These are phyloP conservation scores for Nomada fabriciana DNA, from an alignment of 2,888 invertebrate species.

Conservation along the genomic window DNA sequence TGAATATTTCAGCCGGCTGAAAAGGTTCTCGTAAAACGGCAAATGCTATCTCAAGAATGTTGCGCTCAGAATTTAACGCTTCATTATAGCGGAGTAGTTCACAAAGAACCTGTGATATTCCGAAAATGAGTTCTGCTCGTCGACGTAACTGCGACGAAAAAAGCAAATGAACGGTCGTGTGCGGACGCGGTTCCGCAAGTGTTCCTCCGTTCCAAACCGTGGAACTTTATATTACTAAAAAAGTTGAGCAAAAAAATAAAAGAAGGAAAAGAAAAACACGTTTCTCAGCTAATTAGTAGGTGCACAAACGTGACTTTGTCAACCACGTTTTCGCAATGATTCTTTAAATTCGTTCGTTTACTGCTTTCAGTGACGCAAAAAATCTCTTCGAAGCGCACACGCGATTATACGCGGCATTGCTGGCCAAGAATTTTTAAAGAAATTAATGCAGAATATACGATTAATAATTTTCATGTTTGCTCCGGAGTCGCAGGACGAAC, in stretches of 20 bases:
- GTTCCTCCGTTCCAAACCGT: slow-evolving; percentile 10
- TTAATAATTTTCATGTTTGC: neutral
- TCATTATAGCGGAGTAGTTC: slow-evolving; percentile 2
- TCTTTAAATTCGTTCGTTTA: slow-evolving; percentile 45
- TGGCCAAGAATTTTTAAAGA: slow-evolving; percentile 1
- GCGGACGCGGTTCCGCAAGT: slow-evolving; percentile 20
- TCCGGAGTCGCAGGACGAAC: neutral
- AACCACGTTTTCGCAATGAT: slow-evolving; percentile 28
- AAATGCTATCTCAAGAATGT: neutral
- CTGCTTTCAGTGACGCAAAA: neutral
- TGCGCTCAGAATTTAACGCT: neutral
- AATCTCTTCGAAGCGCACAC: neutral
- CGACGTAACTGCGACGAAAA: neutral
- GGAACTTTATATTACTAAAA: slow-evolving; percentile 34
- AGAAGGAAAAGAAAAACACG: neutral
- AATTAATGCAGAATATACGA: neutral
- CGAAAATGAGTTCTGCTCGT: slow-evolving; percentile 14
- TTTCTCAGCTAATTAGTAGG: slow-evolving; percentile 33
- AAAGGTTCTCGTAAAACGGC: neutral
- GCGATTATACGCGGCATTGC: slow-evolving; percentile 20
- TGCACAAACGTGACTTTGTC: slow-evolving; percentile 43
- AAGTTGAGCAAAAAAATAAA: neutral
- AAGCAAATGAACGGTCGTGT: neutral
- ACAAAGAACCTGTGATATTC: slow-evolving; percentile 24
- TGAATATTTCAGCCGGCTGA: neutral